Base-by-base conservation (phyloP, 2,113 vertebrate species). In the Epinephelus lanceolatus region DNA sequence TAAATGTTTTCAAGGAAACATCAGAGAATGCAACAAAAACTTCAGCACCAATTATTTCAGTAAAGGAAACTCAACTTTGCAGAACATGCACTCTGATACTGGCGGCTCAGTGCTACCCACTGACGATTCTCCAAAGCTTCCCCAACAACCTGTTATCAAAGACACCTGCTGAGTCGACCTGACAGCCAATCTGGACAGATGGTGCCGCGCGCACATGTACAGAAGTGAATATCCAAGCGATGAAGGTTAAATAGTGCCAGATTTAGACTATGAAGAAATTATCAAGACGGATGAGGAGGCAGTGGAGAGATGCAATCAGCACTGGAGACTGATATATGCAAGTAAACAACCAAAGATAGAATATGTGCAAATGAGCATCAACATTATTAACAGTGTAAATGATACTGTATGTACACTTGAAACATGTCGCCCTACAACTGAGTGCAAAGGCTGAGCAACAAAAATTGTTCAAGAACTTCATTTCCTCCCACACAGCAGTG, bases 221-320 rank as follows among this genome's bases (percentile, higher is more conserved):
- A 62, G 59, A 47, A 21, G 67, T 55, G 65, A 78, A 71, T 57
- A 57, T 52, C 14, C 21, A 13, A 51, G 51, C 65, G 66, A 78
- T 60, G 78, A 59, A 65, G 78, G 84, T 79, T 78, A 76, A 79
- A 76, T 21, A 49, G 62, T 6, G n/a, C 23, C 71, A 78, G 59
- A 69, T 76, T 83, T 68, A 76, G 51, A 70, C 25, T 6, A 7
- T 47, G 57, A 45, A 70, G 70, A n/a, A 51, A 62, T 42, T 27
- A 81, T 75, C 14, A 18, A 56, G 17, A 60, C 59, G 27, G 82
- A 76, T 42, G 66, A 71, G 71, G n/a, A 15, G 27, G 30, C 59
- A 23, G 61, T 47, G 6, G 45, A 42, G 15, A 66, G 75, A 62
- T 30, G 73, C n/a, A 67, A 61, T 74, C 66, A 79, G 71, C 59